Evolutionary conservation across 2,113 vertebrate species (phyloP), one percentile per base, ranked within the genome.

Genomic region (Antennarius striatus): DNA sequence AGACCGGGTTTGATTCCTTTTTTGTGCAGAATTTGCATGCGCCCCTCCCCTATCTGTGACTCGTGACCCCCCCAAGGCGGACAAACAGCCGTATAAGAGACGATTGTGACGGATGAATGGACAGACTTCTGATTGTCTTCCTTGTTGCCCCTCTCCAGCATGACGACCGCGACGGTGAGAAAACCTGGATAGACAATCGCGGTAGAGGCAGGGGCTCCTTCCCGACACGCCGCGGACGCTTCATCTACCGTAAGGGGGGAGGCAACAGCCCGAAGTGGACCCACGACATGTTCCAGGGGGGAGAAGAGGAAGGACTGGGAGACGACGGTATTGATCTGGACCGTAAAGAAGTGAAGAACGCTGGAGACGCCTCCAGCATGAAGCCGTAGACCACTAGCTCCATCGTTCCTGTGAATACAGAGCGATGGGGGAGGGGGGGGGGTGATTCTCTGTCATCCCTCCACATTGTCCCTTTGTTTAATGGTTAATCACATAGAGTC

Each of bases 231-330:
- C 91, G 96, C 6, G 97, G 96, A 1, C 93, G 95, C 65, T 97
- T 97, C 85, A 91, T 98, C 77, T 94, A 95, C 88, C 93, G 95
- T 0, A 96, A 96, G 63, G 94, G 95, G 0, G 95, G 22, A 22
- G 22, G 95, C 80, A 80, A 86, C 83, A 94, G 93, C 88, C 97
- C 98, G 39, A 99, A 98, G 79, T 99, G 98, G 98, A 93, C 96
- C 75, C 97, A 99, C 3, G 97, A 99, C 92, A 98, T 96, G 85
- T 99, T 95, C 93, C 96, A 97, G 59, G 95, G 96, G 0, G 93
- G 93, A 7, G 94, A 94, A 52, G 95, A 95, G 67, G 95, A 95
- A 10, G 91, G 88, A 43, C 93, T 96, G 3, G 94, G 91, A 10
- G 97, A 98, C 0, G 94, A 96, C 3, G 88, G 90, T 28, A 85